Base-by-base conservation (phyloP, 2,888 invertebrate species). In the Nomada ruficornis region DNA sequence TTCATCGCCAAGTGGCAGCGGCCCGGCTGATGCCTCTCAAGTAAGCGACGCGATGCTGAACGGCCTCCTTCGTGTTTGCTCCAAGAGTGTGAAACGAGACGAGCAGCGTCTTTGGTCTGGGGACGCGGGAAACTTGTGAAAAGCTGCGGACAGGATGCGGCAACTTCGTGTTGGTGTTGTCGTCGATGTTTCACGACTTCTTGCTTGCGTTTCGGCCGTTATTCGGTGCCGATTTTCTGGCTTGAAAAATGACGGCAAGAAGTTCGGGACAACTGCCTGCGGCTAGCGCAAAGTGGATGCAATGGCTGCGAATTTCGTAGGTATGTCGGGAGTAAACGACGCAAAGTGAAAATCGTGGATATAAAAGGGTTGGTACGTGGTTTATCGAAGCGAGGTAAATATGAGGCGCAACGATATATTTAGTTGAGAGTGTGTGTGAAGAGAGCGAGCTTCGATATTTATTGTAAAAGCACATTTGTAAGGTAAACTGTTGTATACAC, bases 1-100 rank as follows among this genome's bases (percentile, higher is more conserved):
- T 90, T 90, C 88, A 86, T 86, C 84, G 80, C 62, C 26, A 60
- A 67, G 52, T 77, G 63, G 77, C 71, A 68, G 62, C 77, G 59
- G 52, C 54, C 23, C 60, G 7, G 47, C 42, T 71, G 80, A 69
- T 73, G 76, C 74, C 57, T 57, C 76, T 52, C 54, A 68, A 23
- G 57, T 47, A 52, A 11, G 59, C 68, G 72, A 44, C 77, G 64
- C 62, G 77, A 83, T 77, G 79, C 81, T 79, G 57, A 67, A 57
- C 68, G n/a, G 68, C 52, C 55, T 50, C 63, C 62, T 47, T 50
- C 71, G 47, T 59, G 42, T 69, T 59, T 59, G 55, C 50, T 23
- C 64, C 36, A 44, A 36, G 64, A 50, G 62, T 23, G 47, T 23
- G 65, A 62, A 52, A 44, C 54, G 65, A 59, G 57, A 36, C 42